These are phyloP conservation scores for Bufo bufo DNA, from an alignment of 2,113 vertebrate genomes.

Conservation along the genomic window DNA sequence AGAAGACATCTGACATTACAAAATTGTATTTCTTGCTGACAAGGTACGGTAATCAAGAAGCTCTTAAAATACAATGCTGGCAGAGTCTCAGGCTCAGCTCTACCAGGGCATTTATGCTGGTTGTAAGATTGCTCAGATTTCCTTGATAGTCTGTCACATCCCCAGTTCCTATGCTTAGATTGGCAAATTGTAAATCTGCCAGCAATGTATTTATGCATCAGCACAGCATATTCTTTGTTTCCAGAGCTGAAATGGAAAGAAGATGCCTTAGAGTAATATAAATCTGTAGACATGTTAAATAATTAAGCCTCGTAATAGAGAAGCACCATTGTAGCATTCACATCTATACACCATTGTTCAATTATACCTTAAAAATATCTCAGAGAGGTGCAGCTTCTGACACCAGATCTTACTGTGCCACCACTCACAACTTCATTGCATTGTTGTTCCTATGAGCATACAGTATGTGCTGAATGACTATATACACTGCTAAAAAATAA, in stretches of 20 bases:
- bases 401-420: not conserved
- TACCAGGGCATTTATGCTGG: not conserved
- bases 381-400: not conserved
- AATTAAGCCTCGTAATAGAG: constrained; percentile 17
- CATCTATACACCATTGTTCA: not conserved
- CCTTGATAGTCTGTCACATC: constrained; percentile 14
- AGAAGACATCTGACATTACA: not conserved
- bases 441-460: no score
- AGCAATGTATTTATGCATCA: constrained; percentile 29
- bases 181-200: constrained; percentile 28
- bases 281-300: constrained; percentile 11
- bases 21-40: constrained; percentile 5
- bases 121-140: constrained; percentile 35
- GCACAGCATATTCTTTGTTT: constrained; percentile 19
- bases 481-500: no score
- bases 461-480: no score
- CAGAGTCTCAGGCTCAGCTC: not conserved
- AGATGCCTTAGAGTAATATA: not conserved
- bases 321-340: not conserved
- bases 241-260: constrained; percentile 39
- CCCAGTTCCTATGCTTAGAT: constrained; percentile 24
- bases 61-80: not conserved
- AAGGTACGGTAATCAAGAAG: not conserved
- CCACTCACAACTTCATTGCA: not conserved
- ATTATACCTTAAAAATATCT: not conserved